A percentile compares a stretch with the other conserved stretches of the same genome.
Conservation (phyloP, 2,797 vertebrate species). For the Chrysocyon brachyurus region DNA sequence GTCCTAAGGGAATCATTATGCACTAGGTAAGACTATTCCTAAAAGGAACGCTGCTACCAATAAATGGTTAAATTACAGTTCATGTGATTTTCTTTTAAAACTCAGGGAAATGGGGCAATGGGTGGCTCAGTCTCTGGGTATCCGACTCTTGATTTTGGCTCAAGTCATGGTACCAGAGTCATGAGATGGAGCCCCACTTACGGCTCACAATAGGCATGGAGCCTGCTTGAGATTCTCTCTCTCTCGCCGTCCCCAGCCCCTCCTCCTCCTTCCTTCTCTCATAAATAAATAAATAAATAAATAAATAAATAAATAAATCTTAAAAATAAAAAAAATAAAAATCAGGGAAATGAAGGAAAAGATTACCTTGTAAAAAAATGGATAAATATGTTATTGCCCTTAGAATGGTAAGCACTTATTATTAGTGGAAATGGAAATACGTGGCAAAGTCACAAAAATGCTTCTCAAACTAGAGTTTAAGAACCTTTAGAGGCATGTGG, state of each 20-base stretch:
- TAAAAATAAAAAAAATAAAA: neutral
- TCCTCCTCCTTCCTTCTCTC: neutral
- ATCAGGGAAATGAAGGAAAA: constrained; percentile 2
- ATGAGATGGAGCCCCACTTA: neutral
- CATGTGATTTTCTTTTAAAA: constrained; percentile 30
- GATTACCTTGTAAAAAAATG: neutral
- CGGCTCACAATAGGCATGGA: neutral
- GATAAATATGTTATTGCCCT: neutral
- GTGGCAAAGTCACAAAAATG: neutral
- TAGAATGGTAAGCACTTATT: neutral
- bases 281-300: neutral
- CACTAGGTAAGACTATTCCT: constrained; percentile 12
- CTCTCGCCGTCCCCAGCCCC: neutral
- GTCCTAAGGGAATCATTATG: neutral
- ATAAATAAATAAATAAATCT: neutral
- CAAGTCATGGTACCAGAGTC: neutral
- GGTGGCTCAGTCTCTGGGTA: neutral
- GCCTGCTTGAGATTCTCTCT: neutral
- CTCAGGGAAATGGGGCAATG: neutral
- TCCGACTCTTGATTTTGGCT: neutral
- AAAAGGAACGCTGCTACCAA: neutral
- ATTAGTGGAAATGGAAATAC: neutral
- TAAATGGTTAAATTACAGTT: neutral
- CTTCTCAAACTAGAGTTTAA: constrained; percentile 19
- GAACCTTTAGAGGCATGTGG: neutral